These are phyloP conservation scores for Cladopsammia gracilis DNA, from an alignment of 64 coral and sea anemone species.

Conservation along the genomic window DNA sequence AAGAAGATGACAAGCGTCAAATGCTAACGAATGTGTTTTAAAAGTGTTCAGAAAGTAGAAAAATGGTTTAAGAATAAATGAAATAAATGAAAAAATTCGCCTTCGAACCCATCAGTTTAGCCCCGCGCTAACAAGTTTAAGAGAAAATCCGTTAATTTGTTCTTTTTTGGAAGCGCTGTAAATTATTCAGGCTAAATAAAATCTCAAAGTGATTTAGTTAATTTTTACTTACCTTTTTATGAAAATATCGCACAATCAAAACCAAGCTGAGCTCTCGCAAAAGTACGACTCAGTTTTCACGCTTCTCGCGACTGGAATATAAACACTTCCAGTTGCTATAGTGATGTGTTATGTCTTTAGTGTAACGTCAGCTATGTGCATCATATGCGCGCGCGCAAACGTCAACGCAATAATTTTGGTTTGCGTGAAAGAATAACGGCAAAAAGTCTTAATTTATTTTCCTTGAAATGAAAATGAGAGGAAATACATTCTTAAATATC, in stretches of 20 bases:
- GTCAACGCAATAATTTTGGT: neutral
- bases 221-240: neutral
- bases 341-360: neutral
- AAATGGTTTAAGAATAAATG: too few relatives aligned
- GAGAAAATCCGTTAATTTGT: neutral
- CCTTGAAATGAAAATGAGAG: too few relatives aligned
- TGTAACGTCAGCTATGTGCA: neutral
- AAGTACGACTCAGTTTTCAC: neutral
- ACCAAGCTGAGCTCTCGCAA: neutral
- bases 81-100: too few relatives aligned
- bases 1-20: too few relatives aligned
- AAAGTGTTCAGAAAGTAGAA: too few relatives aligned
- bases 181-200: neutral
- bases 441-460: too few relatives aligned
- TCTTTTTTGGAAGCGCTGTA: neutral
- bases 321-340: conserved; percentile 55
- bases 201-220: neutral
- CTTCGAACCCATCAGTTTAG: too few relatives aligned
- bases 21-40: too few relatives aligned
- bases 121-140: too few relatives aligned
- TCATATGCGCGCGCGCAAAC: neutral
- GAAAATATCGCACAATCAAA: neutral
- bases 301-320: neutral
- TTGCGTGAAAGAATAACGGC: too few relatives aligned
- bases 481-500: too few relatives aligned